These are phyloP conservation scores for Ptychodera flava DNA, from an alignment of 35 echinoderm and acorn worm species.

Conservation along the genomic window DNA sequence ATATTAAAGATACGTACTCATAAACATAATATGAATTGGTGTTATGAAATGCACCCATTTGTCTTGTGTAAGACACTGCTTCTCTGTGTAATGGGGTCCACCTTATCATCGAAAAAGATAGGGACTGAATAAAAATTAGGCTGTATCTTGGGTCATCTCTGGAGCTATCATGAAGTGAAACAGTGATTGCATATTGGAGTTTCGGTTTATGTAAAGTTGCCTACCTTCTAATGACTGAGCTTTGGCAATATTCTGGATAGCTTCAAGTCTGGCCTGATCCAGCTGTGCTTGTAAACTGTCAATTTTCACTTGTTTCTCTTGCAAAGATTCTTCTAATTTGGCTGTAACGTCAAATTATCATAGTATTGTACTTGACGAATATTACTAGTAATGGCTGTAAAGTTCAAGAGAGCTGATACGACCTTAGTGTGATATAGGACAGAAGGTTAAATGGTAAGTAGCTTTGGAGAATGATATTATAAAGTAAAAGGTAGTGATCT, in stretches of 20 bases:
- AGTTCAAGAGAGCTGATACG: not conserved
- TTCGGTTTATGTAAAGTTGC: not conserved
- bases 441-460: not conserved
- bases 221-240: slow-evolving; percentile 7
- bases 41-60: no score
- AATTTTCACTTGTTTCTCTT: slow-evolving; percentile 10
- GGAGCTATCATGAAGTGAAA: no score
- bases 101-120: no score
- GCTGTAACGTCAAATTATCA: slow-evolving; percentile 1
- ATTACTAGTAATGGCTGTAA: not conserved
- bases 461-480: not conserved
- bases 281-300: not conserved
- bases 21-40: no score
- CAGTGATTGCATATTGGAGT: no score
- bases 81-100: no score
- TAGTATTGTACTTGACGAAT: no score
- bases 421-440: not conserved
- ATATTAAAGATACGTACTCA: no score
- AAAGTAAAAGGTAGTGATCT: not conserved
- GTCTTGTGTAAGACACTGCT: no score
- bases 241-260: slow-evolving; percentile 17
- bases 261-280: slow-evolving; percentile 5
- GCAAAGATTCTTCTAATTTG: not conserved
- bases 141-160: no score
- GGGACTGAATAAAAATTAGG: no score